Conservation (phyloP, 2,888 invertebrate species). For the Zaprionus lineosus region DNA sequence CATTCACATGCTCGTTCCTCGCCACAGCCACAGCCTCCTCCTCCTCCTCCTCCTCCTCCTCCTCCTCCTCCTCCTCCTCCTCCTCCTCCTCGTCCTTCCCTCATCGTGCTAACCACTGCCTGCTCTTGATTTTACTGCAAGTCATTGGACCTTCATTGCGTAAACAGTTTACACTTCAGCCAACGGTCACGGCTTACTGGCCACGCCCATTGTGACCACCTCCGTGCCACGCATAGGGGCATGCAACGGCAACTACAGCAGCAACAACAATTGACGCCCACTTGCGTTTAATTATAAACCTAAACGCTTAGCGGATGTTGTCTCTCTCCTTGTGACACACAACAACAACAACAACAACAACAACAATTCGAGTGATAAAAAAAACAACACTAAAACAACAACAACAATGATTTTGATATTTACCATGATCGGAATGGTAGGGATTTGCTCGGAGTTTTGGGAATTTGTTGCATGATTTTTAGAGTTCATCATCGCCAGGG, state of each 20-base stretch:
- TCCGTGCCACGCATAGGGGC: constrained; percentile 10
- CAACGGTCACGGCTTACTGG: constrained; percentile 39
- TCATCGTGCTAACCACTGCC: not conserved
- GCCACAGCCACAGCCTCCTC: too few species aligned
- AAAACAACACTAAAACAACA: constrained; percentile 10
- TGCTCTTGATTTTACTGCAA: constrained; percentile 45
- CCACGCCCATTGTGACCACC: constrained; percentile 45
- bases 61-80: not conserved
- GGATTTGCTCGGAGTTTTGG: too few species aligned
- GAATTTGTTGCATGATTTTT: too few species aligned
- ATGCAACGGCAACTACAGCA: too few species aligned
- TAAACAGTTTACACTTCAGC: constrained; percentile 59
- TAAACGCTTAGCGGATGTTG: constrained; percentile 63
- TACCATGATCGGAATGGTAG: too few species aligned
- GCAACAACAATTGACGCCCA: constrained; percentile 46
- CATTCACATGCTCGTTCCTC: too few species aligned
- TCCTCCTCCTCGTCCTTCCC: not conserved
- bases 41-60: not conserved
- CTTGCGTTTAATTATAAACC: constrained; percentile 72
- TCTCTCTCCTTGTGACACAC: constrained; percentile 27
- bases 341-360: constrained; percentile 16
- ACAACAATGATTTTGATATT: too few species aligned
- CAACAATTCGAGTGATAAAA: too few species aligned
- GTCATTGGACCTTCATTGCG: constrained; percentile 62
- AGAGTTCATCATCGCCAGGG: too few species aligned